Evolutionary conservation across 1,140 invertebrate genomes (phyloP).

Genomic region (Holcopasites calliopsidis): DNA sequence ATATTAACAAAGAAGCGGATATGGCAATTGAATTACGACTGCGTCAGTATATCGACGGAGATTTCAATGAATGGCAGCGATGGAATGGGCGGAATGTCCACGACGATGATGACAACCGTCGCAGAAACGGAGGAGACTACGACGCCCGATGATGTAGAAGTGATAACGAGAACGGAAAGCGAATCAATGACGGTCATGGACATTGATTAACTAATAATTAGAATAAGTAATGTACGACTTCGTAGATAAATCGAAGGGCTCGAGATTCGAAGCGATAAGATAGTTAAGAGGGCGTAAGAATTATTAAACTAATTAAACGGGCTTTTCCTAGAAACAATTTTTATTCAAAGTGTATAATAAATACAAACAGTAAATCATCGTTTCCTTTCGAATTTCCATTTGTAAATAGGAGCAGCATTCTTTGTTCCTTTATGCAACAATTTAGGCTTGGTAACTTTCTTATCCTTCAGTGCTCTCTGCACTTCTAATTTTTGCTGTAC

Average conservation of each 20-base stretch:
- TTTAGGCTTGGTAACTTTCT: slow-evolving; percentile 83
- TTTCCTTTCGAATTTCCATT: slow-evolving; percentile 93
- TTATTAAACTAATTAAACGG: not conserved
- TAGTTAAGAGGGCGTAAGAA: too few relatives aligned
- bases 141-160: not conserved
- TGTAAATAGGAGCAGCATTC: slow-evolving; percentile 88
- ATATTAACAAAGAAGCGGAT: slow-evolving; percentile 59
- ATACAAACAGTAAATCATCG: slow-evolving; percentile 49
- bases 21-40: slow-evolving; percentile 69
- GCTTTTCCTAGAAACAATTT: not conserved
- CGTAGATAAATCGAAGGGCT: not conserved
- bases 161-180: not conserved
- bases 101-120: not conserved
- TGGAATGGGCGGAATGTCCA: not conserved
- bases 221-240: not conserved
- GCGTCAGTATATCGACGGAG: slow-evolving; percentile 60
- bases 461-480: slow-evolving; percentile 86
- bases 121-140: slow-evolving; percentile 19
- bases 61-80: slow-evolving; percentile 17
- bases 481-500: slow-evolving; percentile 93
- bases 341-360: not conserved
- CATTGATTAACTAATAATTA: slow-evolving; percentile 28
- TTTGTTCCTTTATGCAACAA: slow-evolving; percentile 85
- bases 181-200: not conserved
- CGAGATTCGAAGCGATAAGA: not conserved